Percentiles rank a stretch among this genome's conserved stretches.
These are phyloP conservation scores for Drosophila gunungcola DNA, from an alignment of 1,140 invertebrate species.

Conservation along the genomic window DNA sequence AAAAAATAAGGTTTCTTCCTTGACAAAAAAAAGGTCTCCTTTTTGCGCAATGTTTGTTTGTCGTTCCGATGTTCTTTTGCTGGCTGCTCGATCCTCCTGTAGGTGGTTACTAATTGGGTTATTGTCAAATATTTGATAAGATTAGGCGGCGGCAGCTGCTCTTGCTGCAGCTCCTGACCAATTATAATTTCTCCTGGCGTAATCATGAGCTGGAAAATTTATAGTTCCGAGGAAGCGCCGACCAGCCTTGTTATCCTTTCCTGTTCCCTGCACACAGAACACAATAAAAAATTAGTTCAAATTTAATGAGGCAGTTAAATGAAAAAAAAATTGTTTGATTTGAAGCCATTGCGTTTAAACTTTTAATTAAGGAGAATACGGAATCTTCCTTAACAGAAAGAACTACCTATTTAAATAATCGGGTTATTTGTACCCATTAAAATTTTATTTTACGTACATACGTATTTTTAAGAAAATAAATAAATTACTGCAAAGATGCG, in stretches of 20 bases:
- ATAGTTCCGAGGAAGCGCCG: constrained; percentile 69
- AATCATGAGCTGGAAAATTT: constrained; percentile 61
- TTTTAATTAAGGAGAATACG: too few species aligned
- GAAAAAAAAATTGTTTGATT: too few species aligned
- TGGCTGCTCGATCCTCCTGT: constrained; percentile 39
- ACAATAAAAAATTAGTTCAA: constrained; percentile 2
- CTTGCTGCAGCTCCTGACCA: constrained; percentile 29
- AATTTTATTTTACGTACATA: too few species aligned
- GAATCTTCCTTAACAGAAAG: too few species aligned
- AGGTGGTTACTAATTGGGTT: constrained; percentile 82
- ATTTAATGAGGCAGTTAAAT: background rate
- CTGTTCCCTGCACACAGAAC: constrained; percentile 23
- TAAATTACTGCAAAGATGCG: too few species aligned
- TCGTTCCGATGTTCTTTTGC: constrained; percentile 20
- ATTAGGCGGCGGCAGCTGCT: constrained; percentile 65
- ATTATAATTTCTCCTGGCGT: constrained; percentile 45
- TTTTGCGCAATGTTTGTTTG: constrained; percentile 72
- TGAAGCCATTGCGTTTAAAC: too few species aligned
- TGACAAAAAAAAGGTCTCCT: constrained; percentile 22
- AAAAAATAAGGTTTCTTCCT: constrained; percentile 9
- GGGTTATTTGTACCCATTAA: too few species aligned
- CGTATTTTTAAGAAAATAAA: too few species aligned
- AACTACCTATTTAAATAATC: too few species aligned
- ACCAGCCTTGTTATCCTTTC: constrained; percentile 59
- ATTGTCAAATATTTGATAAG: constrained; percentile 82